phyloP scores from a whole-genome alignment of 2,113 vertebrate genomes.

The Poeciliopsis turrubarensis region DNA sequence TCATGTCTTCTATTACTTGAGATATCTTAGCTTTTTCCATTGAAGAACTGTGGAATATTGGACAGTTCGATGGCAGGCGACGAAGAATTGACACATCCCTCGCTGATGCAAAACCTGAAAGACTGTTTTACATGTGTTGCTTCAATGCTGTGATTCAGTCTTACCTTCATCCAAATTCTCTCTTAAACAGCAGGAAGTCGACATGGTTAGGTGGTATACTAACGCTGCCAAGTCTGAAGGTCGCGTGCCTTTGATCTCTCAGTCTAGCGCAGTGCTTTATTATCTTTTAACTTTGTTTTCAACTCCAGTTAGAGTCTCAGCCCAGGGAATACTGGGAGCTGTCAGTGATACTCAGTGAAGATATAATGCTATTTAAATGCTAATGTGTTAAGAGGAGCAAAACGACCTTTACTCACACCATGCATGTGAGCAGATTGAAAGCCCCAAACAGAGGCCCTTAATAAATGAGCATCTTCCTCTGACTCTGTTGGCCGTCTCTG shows the following conservation, averaged over 20 bases:
- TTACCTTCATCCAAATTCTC: constrained; percentile 22
- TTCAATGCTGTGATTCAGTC: background rate
- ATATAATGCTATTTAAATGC: constrained; percentile 81
- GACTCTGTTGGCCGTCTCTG: constrained; percentile 32
- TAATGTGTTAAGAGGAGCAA: constrained; percentile 77
- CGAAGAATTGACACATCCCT: background rate
- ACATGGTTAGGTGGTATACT: constrained; percentile 13
- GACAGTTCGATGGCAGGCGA: background rate
- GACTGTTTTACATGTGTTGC: constrained; percentile 16
- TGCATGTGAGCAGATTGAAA: constrained; percentile 25
- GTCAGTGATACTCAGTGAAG: constrained; percentile 67
- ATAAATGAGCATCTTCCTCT: constrained; percentile 65
- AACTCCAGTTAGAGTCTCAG: constrained; percentile 58
- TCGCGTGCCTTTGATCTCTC: constrained; percentile 47
- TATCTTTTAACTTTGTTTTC: constrained; percentile 76
- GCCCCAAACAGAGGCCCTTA: constrained; percentile 52
- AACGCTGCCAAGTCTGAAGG: constrained; percentile 64
- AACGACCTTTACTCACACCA: constrained; percentile 71
- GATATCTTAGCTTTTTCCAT: background rate
- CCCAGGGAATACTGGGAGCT: constrained; percentile 59
- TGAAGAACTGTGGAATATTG: background rate
- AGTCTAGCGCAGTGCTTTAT: constrained; percentile 58
- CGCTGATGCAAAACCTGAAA: constrained; percentile 19
- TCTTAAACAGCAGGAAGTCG: constrained; percentile 11
- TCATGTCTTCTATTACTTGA: background rate